Base-by-base conservation (phyloP, 2,113 vertebrate species). In the Conger conger region DNA sequence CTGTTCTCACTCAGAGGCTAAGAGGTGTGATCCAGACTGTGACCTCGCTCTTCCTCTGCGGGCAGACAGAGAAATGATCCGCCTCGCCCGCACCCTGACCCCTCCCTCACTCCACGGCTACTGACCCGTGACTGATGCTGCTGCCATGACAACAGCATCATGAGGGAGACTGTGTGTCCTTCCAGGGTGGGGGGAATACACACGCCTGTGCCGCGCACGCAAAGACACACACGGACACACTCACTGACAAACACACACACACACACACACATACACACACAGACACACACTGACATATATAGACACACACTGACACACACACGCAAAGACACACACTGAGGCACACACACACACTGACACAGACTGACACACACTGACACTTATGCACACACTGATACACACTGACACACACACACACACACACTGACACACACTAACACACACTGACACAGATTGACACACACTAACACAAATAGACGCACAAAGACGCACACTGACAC, bases 131-230 rank as follows among this genome's bases (percentile, higher is more conserved):
- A 88, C 85, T 84, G 36, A 83, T 81, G 81, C 81, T 60, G 82
- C 79, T 91, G 79, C 89, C 84, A 90, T 91, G 87, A 83, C 85
- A 87, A 89, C 87, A 40, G 18, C 60, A 42, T 87, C 87, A 85
- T 91, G 77, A 82, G 82, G 79, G 76, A 57, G 83, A 68, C 83
- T 40, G 45, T 36, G 83, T 76, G 54, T 37, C 79, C 77, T 84
- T 53, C 80, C 17, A 8, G 83, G 77, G 83, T 18, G 2, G 36
- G 7, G 40, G 30, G 76, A n/a, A 50, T 2, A 33, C 36, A 38
- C 36, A 63, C 68, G n/a, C 68, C n/a, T 63, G 57, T 23, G 57
- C 57, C 68, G 8, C 9, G 23, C 50, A 77, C n/a, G 27, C 4
- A 50, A 54, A 78, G 57, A 84, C 45, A 50, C 40, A 9, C 42